These are phyloP conservation scores for Dinoponera quadriceps DNA, from an alignment of 1,140 invertebrate genomes.

Conservation along the genomic window DNA sequence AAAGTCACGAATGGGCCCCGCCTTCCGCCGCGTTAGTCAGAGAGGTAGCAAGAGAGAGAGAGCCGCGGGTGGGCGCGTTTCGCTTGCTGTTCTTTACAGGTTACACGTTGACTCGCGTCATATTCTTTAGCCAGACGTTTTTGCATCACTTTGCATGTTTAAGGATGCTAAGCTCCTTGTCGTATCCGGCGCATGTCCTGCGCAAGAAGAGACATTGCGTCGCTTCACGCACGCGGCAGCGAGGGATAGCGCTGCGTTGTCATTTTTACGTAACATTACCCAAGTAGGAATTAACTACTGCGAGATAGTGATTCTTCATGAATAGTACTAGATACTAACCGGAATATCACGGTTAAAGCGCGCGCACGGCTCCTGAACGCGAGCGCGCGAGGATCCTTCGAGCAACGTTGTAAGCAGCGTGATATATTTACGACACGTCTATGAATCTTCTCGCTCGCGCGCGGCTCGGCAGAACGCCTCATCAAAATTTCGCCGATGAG, in stretches of 20 bases:
- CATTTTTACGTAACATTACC: constrained; percentile 17
- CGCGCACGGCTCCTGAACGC: background rate
- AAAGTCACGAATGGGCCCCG: constrained; percentile 72
- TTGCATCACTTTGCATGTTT: constrained; percentile 70
- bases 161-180: constrained; percentile 62
- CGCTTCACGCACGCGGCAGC: constrained; percentile 61
- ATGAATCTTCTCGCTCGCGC: background rate
- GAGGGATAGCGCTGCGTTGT: constrained; percentile 55
- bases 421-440: constrained; percentile 2
- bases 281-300: no score
- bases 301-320: no score
- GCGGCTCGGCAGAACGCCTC: background rate
- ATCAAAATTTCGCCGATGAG: constrained; percentile 20
- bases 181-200: constrained; percentile 62
- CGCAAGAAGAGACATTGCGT: constrained; percentile 52
- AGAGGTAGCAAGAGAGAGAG: background rate
- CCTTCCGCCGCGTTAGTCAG: constrained; percentile 1
- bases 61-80: constrained; percentile 46
- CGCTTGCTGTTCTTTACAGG: constrained; percentile 60
- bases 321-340: no score
- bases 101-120: constrained; percentile 21
- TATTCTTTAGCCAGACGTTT: constrained; percentile 63
- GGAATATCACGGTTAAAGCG: background rate
- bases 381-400: background rate
- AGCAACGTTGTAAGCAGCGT: background rate